Evolutionary conservation across 2,797 vertebrate genomes (phyloP).

Genomic region (Ateles fusciceps): DNA sequence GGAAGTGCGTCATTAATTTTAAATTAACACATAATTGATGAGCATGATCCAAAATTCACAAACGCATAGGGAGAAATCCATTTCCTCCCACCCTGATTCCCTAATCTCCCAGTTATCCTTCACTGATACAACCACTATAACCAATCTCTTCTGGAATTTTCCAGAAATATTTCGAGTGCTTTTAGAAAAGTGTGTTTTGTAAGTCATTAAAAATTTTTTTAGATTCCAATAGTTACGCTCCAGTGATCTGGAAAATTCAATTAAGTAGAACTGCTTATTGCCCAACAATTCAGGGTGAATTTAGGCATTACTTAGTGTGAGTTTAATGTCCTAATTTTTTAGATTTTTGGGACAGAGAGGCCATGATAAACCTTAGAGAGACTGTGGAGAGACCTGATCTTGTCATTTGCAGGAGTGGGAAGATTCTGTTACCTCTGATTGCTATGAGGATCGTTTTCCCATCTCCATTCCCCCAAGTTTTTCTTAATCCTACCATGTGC

Average conservation of each 20-base stretch:
- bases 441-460: not conserved
- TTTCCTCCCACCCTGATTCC: not conserved
- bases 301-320: not conserved
- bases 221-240: not conserved
- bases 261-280: not conserved
- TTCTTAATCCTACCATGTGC: not conserved
- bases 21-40: not conserved
- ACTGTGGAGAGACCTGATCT: not conserved
- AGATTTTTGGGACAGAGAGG: not conserved
- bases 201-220: not conserved
- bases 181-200: slow-evolving; percentile 28
- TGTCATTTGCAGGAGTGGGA: not conserved
- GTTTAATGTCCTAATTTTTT: not conserved
- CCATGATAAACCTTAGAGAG: too few species aligned
- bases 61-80: not conserved
- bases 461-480: not conserved
- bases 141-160: not conserved
- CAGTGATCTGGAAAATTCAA: slow-evolving; percentile 20
- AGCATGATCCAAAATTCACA: not conserved
- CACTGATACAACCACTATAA: not conserved
- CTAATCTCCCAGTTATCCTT: not conserved
- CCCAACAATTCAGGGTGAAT: not conserved
- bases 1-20: not conserved
- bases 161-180: not conserved
- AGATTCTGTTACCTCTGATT: not conserved